Evolutionary conservation across 2,888 invertebrate genomes (phyloP), one percentile per base, ranked within the genome.

Genomic region (Craniophora ligustri): DNA sequence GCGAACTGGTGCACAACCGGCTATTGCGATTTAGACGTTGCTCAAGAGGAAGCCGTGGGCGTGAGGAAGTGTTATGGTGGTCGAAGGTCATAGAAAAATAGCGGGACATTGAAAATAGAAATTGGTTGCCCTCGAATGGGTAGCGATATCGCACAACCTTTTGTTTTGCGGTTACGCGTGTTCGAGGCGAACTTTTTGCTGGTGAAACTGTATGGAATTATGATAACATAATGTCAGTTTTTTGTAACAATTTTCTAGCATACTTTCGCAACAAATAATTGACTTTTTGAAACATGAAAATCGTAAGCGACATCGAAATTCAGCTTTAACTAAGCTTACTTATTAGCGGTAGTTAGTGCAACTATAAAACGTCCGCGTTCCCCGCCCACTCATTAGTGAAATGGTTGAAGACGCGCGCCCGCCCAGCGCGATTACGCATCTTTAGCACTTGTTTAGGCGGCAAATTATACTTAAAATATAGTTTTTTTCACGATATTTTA

Each of bases 1-100:
- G 78, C 82, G 87, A 92, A 92, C 87, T 92, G 82, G 92, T 93
- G 92, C 92, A 92, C 87, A 91, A 89, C 91, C 76, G 45, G 71
- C 72, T 69, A 79, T 85, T 89, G 88, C 88, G 81, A 77, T 74
- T 79, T 67, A 57, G 47, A 75, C 44, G 78, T 86, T 88, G 84
- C 84, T 63, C 72, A 85, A 90, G 84, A 87, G 89, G 88, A 90
- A 87, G 84, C 81, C 54, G 66, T 81, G 72, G 88, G 85, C 84
- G 86, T 78, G 75, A 86, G 88, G 88, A 87, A 88, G 87, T 85
- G 80, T 75, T 85, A 89, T 88, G 87, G 85, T 79, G 75, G 69
- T 62, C 68, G 85, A 89, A 89, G 90, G 90, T 88, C 86, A 78
- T 58, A 75, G 76, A 72, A 81, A 83, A 83, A 83, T 76, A 73